Conservation (phyloP, 2,113 vertebrate species). For the Nyctereutes procyonoides region DNA sequence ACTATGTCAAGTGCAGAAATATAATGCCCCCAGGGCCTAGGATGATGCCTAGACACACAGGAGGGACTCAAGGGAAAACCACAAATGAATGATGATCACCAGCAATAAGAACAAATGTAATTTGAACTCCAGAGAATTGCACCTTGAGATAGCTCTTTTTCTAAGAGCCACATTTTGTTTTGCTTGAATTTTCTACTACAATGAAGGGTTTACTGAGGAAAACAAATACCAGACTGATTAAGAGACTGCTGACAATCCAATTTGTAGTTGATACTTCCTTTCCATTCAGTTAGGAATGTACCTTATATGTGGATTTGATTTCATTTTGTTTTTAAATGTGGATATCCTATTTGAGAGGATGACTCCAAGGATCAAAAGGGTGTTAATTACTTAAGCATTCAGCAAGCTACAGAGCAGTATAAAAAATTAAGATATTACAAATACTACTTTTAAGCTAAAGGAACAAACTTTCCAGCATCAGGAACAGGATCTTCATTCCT, state of each 20-base stretch:
- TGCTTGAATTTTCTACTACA: not conserved
- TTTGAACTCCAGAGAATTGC: not conserved
- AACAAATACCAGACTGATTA: not conserved
- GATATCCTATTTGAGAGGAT: not conserved
- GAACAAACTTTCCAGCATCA: not conserved
- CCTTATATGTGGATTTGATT: not conserved
- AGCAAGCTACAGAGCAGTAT: not conserved
- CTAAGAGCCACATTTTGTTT: not conserved
- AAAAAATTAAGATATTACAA: not conserved
- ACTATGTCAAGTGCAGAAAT: not conserved
- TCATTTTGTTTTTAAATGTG: slow-evolving; percentile 12
- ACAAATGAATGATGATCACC: not conserved
- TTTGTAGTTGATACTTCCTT: not conserved
- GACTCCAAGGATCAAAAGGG: not conserved
- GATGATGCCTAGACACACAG: not conserved
- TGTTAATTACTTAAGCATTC: not conserved
- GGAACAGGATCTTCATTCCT: not conserved
- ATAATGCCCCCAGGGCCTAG: not conserved
- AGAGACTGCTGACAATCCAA: not conserved
- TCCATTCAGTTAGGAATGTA: not conserved
- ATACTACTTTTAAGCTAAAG: not conserved
- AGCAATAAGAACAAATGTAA: not conserved
- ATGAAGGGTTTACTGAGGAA: not conserved
- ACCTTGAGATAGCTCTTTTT: not conserved
- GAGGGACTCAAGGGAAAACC: not conserved